Base-by-base conservation (phyloP, 1,140 invertebrate genomes). In the Steinernema feltiae region DNA sequence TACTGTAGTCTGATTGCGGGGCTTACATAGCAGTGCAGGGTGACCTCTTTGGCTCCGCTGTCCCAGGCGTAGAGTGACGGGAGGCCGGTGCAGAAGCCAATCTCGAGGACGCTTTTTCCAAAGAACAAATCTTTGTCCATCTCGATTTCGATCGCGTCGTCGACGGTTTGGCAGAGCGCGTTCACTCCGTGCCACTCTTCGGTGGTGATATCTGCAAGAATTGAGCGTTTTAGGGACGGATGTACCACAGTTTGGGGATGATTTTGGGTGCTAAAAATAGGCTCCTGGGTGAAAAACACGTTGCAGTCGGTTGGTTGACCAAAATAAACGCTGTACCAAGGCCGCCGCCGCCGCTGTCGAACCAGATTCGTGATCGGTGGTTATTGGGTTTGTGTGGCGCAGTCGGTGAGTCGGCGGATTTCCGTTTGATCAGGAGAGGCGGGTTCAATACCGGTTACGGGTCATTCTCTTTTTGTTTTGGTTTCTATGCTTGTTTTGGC, bases 121-220 rank as follows among this genome's bases (percentile, higher is more conserved):
- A 76, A 75, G 70, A 84, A 82, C 30, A 84, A 70, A 27, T 86
- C 76, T 21, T 75, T 83, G 29, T 84, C 82, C 72, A 84, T 76
- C n/a, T 84, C 82, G 53, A 84, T 79, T 46, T 82, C 79, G 18
- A 84, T 75, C 24, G 76, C 72, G 32, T 78, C 53, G 72, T 84
- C 82, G 29, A 84, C 35, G 24, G 77, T 76, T 41, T 84, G 79
- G 53, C 85, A 86, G 30, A 84, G 71, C 2, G 81, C 83, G 41
- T 75, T 72, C 48, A 86, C 82, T 27, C 82, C 82, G 27, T 85
- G 79, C 84, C 84, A 84, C n/a, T 76, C 72, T 30, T 83, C 82
- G 21, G 30, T 76, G 29, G 24, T 63, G 27, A 81, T 70, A 31
- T 63, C 27, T 32, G 27, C 72, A 74, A 77, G 21, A 74, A 41